Evolutionary conservation across 1,140 invertebrate genomes (phyloP).

Genomic region (Microplitis mediator): DNA sequence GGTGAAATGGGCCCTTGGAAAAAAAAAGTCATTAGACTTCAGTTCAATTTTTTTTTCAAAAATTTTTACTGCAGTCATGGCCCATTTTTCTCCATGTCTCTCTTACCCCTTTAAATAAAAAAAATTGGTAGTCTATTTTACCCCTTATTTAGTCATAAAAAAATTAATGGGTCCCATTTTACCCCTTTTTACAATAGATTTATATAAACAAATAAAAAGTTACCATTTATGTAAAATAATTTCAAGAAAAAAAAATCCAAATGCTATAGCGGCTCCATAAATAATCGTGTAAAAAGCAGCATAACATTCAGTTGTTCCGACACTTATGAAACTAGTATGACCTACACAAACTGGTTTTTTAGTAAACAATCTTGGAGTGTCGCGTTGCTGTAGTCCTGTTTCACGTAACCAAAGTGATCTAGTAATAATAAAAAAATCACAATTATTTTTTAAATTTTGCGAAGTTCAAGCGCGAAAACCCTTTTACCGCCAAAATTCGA

Average conservation of each 20-base stretch:
- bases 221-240: constrained; percentile 26
- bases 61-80: too few species aligned
- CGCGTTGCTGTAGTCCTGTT: constrained; percentile 66
- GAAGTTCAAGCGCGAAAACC: not conserved
- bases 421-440: constrained; percentile 32
- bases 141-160: too few species aligned
- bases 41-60: too few species aligned
- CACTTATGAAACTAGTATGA: constrained; percentile 64
- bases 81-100: too few species aligned
- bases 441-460: not conserved
- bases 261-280: constrained; percentile 32
- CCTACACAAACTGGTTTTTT: constrained; percentile 66
- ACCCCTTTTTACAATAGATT: too few species aligned
- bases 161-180: too few species aligned
- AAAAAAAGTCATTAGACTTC: too few species aligned
- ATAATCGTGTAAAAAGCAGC: constrained; percentile 51
- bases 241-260: constrained; percentile 35
- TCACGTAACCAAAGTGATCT: constrained; percentile 67
- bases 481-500: too few species aligned
- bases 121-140: too few species aligned
- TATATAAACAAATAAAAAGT: not conserved
- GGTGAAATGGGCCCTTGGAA: too few species aligned
- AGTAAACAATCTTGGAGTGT: constrained; percentile 65
- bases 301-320: constrained; percentile 66
- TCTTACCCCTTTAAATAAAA: too few species aligned